phyloP scores from a whole-genome alignment of 1,140 invertebrate species.

The Pinna nobilis region DNA sequence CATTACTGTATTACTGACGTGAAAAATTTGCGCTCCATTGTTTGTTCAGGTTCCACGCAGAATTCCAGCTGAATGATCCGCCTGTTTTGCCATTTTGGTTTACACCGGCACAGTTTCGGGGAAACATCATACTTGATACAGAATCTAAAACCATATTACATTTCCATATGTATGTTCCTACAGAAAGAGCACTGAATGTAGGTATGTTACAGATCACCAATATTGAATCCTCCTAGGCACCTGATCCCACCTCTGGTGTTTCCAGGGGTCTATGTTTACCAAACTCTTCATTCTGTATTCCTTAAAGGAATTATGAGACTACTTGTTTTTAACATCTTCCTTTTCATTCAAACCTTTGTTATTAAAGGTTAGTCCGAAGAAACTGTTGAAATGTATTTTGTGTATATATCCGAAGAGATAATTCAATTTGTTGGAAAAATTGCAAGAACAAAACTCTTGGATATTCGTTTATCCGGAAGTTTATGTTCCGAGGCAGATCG shows the following conservation, averaged over 20 bases:
- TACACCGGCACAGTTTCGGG: constrained; percentile 12
- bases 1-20: too few relatives aligned
- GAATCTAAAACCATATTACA: not conserved
- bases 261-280: not conserved
- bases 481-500: too few relatives aligned
- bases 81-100: constrained; percentile 8
- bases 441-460: too few relatives aligned
- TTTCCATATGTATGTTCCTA: constrained; percentile 13
- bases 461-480: too few relatives aligned
- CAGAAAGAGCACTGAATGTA: constrained; percentile 2
- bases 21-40: too few relatives aligned
- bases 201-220: not conserved
- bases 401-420: not conserved
- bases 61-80: constrained; percentile 20
- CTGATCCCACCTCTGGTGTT: not conserved
- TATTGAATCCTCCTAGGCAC: not conserved
- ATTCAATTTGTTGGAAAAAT: too few relatives aligned
- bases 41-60: constrained; percentile 15
- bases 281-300: too few relatives aligned
- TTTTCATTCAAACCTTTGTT: not conserved
- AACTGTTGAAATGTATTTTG: too few relatives aligned
- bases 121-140: not conserved
- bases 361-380: not conserved
- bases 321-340: not conserved
- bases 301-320: too few relatives aligned